Evolutionary conservation across 2,888 invertebrate genomes (phyloP).

Genomic region (Pyrochroa serraticornis): DNA sequence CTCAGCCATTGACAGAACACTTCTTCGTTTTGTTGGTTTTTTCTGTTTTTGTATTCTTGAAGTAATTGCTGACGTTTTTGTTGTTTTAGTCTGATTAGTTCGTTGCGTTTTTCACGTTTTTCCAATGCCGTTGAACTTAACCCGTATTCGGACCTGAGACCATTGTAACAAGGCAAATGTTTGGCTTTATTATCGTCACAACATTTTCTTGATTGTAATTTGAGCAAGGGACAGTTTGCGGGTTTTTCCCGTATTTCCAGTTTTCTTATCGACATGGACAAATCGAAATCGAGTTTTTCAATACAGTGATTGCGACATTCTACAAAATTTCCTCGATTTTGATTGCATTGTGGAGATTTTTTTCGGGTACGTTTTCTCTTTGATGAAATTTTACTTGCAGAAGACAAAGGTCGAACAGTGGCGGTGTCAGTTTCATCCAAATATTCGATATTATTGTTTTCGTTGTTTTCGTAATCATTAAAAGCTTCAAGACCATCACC

Average conservation of each 20-base stretch:
- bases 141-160: slow-evolving; percentile 63
- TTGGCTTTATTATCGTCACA: slow-evolving; percentile 56
- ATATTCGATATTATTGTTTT: slow-evolving; percentile 11
- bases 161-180: slow-evolving; percentile 60
- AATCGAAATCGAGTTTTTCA: slow-evolving; percentile 49
- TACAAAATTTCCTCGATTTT: slow-evolving; percentile 31
- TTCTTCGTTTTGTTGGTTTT: slow-evolving; percentile 59
- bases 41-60: slow-evolving; percentile 51
- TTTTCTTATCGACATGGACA: slow-evolving; percentile 50
- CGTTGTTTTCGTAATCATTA: slow-evolving; percentile 9
- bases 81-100: slow-evolving; percentile 55
- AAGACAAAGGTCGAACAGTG: too few species aligned
- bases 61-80: slow-evolving; percentile 57
- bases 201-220: slow-evolving; percentile 52
- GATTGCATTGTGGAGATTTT: slow-evolving; percentile 43
- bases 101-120: slow-evolving; percentile 54
- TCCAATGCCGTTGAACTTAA: slow-evolving; percentile 59
- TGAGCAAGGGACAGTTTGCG: slow-evolving; percentile 49
- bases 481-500: slow-evolving; percentile 14
- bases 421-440: neutral
- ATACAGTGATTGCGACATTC: slow-evolving; percentile 55
- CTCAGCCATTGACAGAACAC: slow-evolving; percentile 63
- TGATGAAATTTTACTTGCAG: slow-evolving; percentile 3
- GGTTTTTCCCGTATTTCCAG: slow-evolving; percentile 49
- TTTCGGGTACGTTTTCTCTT: slow-evolving; percentile 49